These are phyloP conservation scores for Caenorhabditis brenneri DNA, from an alignment of 1,140 invertebrate genomes.

Conservation along the genomic window DNA sequence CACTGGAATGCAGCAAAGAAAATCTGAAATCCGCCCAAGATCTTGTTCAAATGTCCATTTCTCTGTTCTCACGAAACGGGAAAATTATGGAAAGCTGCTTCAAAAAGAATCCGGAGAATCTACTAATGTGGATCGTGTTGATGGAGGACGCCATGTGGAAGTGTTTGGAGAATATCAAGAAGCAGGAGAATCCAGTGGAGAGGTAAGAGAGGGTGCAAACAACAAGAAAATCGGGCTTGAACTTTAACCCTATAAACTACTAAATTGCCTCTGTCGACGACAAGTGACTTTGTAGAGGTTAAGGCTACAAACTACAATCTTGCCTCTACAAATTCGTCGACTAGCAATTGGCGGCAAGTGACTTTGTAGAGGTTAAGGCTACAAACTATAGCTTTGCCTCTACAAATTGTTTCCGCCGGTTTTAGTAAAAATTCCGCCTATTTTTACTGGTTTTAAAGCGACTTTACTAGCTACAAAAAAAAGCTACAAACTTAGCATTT, in stretches of 20 bases:
- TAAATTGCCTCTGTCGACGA: too few species aligned
- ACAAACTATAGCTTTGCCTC: too few species aligned
- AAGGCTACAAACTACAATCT: too few species aligned
- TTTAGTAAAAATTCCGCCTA: background rate
- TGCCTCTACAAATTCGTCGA: too few species aligned
- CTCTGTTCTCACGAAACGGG: background rate
- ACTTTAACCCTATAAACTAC: too few species aligned
- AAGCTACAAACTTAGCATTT: background rate
- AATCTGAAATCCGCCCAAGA: background rate
- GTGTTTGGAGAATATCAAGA: background rate
- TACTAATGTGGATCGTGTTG: background rate
- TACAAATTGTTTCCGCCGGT: background rate
- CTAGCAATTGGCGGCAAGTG: too few species aligned
- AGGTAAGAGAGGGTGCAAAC: background rate
- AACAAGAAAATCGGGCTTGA: too few species aligned
- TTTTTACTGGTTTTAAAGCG: too few species aligned
- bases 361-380: too few species aligned
- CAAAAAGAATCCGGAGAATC: background rate
- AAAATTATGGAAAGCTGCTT: background rate
- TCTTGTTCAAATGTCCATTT: background rate
- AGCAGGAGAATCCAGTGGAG: background rate
- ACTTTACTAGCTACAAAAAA: too few species aligned
- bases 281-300: too few species aligned
- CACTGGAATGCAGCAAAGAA: background rate
- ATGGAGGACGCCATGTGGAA: constrained; percentile 15